Base-by-base conservation (phyloP, 2,797 vertebrate species). In the Aratinga solstitialis region DNA sequence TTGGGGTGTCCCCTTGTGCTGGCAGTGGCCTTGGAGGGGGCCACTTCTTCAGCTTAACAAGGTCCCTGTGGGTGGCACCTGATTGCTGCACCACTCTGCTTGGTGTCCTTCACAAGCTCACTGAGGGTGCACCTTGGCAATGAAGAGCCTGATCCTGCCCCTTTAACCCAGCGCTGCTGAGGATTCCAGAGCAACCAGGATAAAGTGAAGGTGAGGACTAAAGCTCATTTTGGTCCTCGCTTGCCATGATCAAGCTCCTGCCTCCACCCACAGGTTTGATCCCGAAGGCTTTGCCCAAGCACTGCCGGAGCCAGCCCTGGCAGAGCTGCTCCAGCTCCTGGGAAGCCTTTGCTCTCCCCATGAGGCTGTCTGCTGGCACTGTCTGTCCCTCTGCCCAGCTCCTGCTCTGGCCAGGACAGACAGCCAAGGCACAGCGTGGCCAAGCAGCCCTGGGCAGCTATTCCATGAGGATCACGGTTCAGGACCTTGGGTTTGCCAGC, bases 281-380 rank as follows among this genome's bases (percentile, higher is more conserved):
- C 32, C 69, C 6, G 17, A 42, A 17, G 30, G 51, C 80, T 88
- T 59, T 85, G 42, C 51, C 77, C 0, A 1, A 16, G 59, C 12
- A 2, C 43, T 1, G 5, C 8, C 0, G 1, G 27, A 20, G 17
- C 27, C 2, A 5, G 32, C 36, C 32, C 53, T 23, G 30, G 45
- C 34, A n/a, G 34, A 30, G 65, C 65, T 76, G 58, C 81, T 61
- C 32, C 1, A 3, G 9, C 58, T 26, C 72, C 20, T 0, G 0
- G 48, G 75, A 66, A 65, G 15, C 36, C 48, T 77, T n/a, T 62
- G 38, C 29, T 71, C 34, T 42, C 69, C 27, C 42, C 48, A 26
- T 1, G 5, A 27, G 7, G 11, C 10, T 22, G 32, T 18, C 56
- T 63, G 62, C 61, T 67, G 3, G 0, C 0, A 2, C 32, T 13